Conservation (phyloP, 2,888 invertebrate genomes). For the Chrysodeixis includens region DNA sequence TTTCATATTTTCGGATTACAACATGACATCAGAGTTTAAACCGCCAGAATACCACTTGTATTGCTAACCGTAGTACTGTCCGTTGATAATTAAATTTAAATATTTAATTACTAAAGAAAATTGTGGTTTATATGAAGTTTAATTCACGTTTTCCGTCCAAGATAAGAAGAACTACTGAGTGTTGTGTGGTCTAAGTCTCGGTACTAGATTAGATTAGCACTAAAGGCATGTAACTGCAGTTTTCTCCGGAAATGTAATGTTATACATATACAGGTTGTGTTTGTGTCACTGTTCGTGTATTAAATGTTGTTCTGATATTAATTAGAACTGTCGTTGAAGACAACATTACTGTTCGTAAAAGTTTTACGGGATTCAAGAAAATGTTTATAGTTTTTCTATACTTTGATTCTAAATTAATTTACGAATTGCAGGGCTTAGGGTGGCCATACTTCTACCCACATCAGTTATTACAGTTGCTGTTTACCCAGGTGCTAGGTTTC, state of each 20-base stretch:
- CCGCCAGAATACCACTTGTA: too few species aligned
- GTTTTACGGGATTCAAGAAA: too few species aligned
- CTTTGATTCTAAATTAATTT: too few species aligned
- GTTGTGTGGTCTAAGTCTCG: neutral
- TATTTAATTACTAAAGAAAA: constrained; percentile 23
- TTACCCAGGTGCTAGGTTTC: constrained; percentile 64
- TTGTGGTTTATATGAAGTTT: constrained; percentile 13
- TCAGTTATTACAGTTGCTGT: constrained; percentile 42
- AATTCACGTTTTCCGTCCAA: constrained; percentile 18
- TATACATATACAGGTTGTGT: neutral
- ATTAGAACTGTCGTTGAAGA: neutral
- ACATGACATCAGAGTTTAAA: too few species aligned
- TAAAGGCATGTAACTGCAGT: neutral
- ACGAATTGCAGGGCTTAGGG: neutral
- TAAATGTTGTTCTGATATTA: neutral
- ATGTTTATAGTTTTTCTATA: too few species aligned
- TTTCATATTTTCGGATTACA: too few species aligned
- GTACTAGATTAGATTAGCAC: neutral
- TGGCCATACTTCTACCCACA: constrained; percentile 8
- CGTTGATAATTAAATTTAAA: constrained; percentile 45
- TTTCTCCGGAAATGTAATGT: neutral
- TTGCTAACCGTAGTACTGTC: constrained; percentile 21
- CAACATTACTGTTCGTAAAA: neutral
- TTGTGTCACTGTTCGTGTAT: neutral
- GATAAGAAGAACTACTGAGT: constrained; percentile 4